Base-by-base conservation (phyloP, 2,797 vertebrate genomes). In the Myotis daubentonii region DNA sequence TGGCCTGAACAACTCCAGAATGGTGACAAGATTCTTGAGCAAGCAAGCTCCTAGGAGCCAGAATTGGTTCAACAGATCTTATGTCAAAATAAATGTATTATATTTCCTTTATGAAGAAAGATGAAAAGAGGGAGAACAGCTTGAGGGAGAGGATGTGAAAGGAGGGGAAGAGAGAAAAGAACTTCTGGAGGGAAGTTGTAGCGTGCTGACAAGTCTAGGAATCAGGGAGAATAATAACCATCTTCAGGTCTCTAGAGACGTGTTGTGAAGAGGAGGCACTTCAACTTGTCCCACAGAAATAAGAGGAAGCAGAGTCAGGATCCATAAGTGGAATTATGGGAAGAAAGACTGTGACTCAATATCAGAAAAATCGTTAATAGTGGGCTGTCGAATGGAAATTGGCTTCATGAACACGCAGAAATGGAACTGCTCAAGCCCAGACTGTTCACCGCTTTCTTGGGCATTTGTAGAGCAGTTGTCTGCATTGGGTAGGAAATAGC, bases 31-130 rank as follows among this genome's bases (percentile, higher is more conserved):
- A 72, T 83, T 62, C 36, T 38, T 30, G 87, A 81, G 84, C 15
- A 41, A 76, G 72, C 23, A 36, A 75, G 62, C 53, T 94, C 28
- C 60, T 19, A 15, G 60, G 68, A 93, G 33, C 68, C 68, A 74
- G 93, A 82, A 84, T 19, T 71, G 74, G 72, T 66, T 93, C 41
- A 57, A 66, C 57, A 66, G n/a, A 66, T 66, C n/a, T 62, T 68
- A 36, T 68, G 66, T 68, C 33, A 68, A 49, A 30, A 49, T 33
- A 30, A 49, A 75, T 84, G 72, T 84, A 12, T 78, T 70, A 2
- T 66, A 55, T 81, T 87, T 89, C 74, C 53, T 75, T 89, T 80
- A 93, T 33, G 17, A 87, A 82, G 62, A 85, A 93, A 88, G 49
- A 91, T 70, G 28, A 71, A 92, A 79, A 55, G 30, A 19, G 20